Evolutionary conservation across 2,113 vertebrate species (phyloP), one percentile per base, ranked within the genome.

Genomic region (Hippocampus guttulatus): DNA sequence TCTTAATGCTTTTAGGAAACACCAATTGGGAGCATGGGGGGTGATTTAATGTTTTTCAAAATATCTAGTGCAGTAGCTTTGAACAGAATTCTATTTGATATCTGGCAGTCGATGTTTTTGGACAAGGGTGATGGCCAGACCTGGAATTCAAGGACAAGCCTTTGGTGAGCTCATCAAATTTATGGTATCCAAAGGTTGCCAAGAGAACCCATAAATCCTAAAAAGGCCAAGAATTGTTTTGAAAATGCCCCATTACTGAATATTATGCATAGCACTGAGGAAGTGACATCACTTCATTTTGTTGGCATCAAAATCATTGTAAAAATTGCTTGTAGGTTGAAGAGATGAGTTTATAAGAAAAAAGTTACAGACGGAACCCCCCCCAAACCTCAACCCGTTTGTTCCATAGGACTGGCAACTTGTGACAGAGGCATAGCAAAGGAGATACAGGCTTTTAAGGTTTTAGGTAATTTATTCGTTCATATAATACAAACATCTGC

Each of bases 241-340:
- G 21, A 68, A 84, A 80, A 67, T 74, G 63, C 70, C 71, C 72
- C 15, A 67, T 68, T 54, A 66, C 25, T 47, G 58, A 75, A 78
- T 64, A 74, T 70, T 67, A 77, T 10, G 21, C 67, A 75, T 55
- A 82, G 62, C 73, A 79, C 88, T 78, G 86, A 86, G 79, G 73
- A 76, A 78, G 54, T 55, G 57, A 77, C 52, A 71, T 81, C 66
- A 60, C 69, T 23, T 1, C 30, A n/a, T 75, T 30, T 49, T 75
- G 16, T 64, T 70, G 80, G 55, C 68, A 68, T 81, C 54, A 45
- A 61, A 72, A 54, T 51, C 5, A 74, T 60, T 64, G 64, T 70
- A 51, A 33, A 51, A 77, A 49, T 62, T 65, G 68, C 16, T 65
- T 64, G 63, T 30, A 20, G 1, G 75, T 65, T 75, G 11, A 69